These are phyloP conservation scores for Sepioteuthis lessoniana DNA, from an alignment of 2,888 invertebrate species.

Conservation along the genomic window DNA sequence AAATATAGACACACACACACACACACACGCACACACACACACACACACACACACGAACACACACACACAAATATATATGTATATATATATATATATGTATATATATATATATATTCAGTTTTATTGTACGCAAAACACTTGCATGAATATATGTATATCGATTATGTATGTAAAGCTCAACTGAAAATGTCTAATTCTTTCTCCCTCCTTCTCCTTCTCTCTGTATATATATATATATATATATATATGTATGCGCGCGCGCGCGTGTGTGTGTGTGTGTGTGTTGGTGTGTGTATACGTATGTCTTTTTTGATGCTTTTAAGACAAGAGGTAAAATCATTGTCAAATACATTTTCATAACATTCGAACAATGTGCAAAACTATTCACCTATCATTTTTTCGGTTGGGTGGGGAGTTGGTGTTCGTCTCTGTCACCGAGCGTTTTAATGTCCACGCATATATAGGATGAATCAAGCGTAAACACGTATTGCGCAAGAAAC, in stretches of 20 bases:
- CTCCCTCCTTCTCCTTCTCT: too few relatives aligned
- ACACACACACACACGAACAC: too few relatives aligned
- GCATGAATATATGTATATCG: neutral
- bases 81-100: neutral
- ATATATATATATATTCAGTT: neutral
- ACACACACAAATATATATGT: too few relatives aligned
- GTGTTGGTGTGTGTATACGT: neutral
- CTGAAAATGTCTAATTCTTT: too few relatives aligned
- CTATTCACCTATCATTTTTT: neutral
- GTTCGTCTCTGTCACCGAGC: neutral
- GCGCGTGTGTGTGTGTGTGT: neutral
- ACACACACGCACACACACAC: too few relatives aligned
- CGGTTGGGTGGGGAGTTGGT: too few relatives aligned
- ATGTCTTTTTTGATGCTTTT: neutral
- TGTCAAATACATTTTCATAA: slow-evolving; percentile 12
- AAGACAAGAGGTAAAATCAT: neutral
- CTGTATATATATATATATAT: neutral
- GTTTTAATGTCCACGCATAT: neutral
- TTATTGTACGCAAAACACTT: neutral
- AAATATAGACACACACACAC: too few relatives aligned
- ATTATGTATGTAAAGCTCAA: too few relatives aligned
- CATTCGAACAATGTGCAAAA: neutral
- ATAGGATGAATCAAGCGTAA: neutral
- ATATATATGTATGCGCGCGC: too few relatives aligned
- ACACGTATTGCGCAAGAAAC: neutral